phyloP scores from a whole-genome alignment of 2,797 vertebrate species.

The Sebastes minor region DNA sequence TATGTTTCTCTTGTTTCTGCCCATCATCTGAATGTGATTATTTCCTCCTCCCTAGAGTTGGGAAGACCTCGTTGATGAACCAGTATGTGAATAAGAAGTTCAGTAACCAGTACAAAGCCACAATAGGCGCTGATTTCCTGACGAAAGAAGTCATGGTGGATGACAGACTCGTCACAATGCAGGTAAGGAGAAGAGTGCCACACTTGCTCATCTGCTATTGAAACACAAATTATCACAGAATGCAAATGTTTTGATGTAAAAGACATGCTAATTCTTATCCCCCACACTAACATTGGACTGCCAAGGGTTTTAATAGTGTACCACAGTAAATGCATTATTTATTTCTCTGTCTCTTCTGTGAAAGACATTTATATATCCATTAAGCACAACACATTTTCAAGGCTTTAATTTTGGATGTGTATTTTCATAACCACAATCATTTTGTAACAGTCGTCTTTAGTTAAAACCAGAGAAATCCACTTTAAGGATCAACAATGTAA shows the following conservation, averaged over 20 bases:
- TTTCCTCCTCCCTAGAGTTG: constrained; percentile 83
- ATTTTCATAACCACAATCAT: background rate
- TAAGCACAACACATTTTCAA: background rate
- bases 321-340: background rate
- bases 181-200: constrained; percentile 81
- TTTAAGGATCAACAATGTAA: background rate
- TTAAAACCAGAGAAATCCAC: background rate
- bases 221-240: background rate
- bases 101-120: constrained; percentile 99
- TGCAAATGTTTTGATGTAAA: background rate
- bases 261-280: background rate
- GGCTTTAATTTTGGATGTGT: background rate
- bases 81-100: constrained; percentile 99
- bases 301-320: background rate
- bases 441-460: background rate
- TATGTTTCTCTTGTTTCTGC: background rate
- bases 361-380: background rate
- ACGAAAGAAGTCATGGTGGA: constrained; percentile 99
- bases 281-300: background rate
- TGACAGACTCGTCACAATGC: constrained; percentile 99
- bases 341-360: background rate
- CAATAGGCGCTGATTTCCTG: constrained; percentile 98
- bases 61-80: constrained; percentile 99
- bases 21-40: constrained; percentile 1
- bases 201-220: background rate